Conservation (phyloP, 2,888 invertebrate species). For the Hoplodrina ambigua region DNA sequence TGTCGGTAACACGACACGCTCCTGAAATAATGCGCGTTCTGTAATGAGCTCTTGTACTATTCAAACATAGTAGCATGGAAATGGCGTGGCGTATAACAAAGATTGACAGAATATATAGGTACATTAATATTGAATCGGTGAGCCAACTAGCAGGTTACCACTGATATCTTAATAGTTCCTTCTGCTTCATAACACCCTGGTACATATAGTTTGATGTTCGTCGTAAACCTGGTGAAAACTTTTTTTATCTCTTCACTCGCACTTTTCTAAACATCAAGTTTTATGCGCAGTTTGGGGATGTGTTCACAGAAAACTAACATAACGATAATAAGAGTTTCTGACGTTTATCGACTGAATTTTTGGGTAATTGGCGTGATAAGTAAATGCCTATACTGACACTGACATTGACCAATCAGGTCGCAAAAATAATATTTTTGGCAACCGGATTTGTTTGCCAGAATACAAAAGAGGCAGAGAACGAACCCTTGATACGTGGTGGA, state of each 20-base stretch:
- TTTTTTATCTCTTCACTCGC: constrained; percentile 58
- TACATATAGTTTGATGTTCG: constrained; percentile 63
- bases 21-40: constrained; percentile 45
- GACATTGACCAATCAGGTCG: too few relatives aligned
- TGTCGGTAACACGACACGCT: constrained; percentile 53
- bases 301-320: constrained; percentile 58
- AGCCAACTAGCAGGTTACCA: constrained; percentile 35
- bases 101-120: background rate
- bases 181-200: constrained; percentile 58
- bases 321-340: constrained; percentile 19
- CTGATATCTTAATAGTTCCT: constrained; percentile 56
- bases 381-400: too few relatives aligned
- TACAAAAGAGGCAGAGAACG: too few relatives aligned
- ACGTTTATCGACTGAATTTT: background rate
- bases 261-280: constrained; percentile 60
- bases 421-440: too few relatives aligned
- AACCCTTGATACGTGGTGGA: too few relatives aligned
- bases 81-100: background rate
- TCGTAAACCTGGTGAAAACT: constrained; percentile 61
- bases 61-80: constrained; percentile 14
- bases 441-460: too few relatives aligned
- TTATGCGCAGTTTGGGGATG: constrained; percentile 56
- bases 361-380: background rate
- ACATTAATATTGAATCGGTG: background rate
- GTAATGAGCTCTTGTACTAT: constrained; percentile 40